Evolutionary conservation across 2,797 vertebrate genomes (phyloP), one percentile per base, ranked within the genome.

Genomic region (Melanotaenia boesemani): DNA sequence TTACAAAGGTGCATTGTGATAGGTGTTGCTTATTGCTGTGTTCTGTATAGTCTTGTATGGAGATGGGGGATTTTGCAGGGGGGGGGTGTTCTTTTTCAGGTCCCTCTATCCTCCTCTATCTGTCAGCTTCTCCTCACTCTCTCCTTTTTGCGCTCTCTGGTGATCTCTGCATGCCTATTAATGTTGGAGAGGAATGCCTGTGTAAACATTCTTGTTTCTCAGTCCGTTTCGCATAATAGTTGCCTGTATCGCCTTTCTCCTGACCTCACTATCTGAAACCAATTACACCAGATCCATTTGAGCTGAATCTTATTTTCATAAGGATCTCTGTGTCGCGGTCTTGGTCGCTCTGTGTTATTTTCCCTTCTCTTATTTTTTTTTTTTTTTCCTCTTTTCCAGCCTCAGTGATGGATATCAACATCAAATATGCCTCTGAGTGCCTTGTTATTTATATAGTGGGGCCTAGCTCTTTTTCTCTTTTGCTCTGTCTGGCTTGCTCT

Each of bases 351-450:
- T 60, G 82, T 85, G 80, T 90, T 91, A 89, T 86, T 89, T 86
- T 89, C 88, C 85, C 79, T 76, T 78, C 78, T 72, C 74, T 87
- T 93, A 80, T 92, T 90, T 88, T 92, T 88, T 92, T 90, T 87
- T 92, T 88, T 80, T 82, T 67, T 15, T 67, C 75, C 66, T 81
- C 67, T 86, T 82, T 88, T 88, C 89, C 84, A 92, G 96, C 95
- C 96, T 96, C 95, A 93, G 96, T 96, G 96, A 97, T 98, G 96
- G 96, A 97, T 98, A 98, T 98, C 97, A 97, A 96, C 96, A 98
- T 98, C 97, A 98, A 97, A 98, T 97, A 97, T 98, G 96, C 96
- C 95, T 96, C 95, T 97, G 97, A 99, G 96, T 97, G 97, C 96
- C 97, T 97, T 97, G 96, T 98, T 98, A 98, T 98, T 98, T 98